Base-by-base conservation (phyloP, 2,797 vertebrate species). In the Sebastes variabilis region DNA sequence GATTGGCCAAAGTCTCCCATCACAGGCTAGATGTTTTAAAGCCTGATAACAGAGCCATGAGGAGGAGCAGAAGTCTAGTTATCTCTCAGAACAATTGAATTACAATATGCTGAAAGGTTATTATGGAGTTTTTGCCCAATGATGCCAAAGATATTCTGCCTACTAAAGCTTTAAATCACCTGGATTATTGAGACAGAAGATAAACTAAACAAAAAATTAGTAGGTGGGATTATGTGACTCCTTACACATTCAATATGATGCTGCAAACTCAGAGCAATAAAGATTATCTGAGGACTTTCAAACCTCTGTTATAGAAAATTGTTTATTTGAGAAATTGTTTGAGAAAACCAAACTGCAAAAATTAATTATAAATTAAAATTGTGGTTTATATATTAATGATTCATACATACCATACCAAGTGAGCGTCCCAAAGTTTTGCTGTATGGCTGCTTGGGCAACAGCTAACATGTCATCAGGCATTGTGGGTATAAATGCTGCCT, bases 401-500 rank as follows among this genome's bases (percentile, higher is more conserved):
- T 29, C 74, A 61, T 81, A 97, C 97, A 96, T 94, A 98, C 97
- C 77, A 79, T 97, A 98, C 97, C 97, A 98, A 0, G 0, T 69
- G 71, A 96, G n/a, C 0, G 0, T 0, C 0, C 4, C 1, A 56
- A 1, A 0, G 2, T 25, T 0, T 76, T 83, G 59, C 25, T 61
- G 27, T 72, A 92, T 1, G 2, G 49, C 91, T 38, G 25, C 0
- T 91, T 70, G 90, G 0, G 95, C 97, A 68, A 96, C 88, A 56
- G 55, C 81, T 56, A 87, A 67, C 80, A 97, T 61, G 72, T 98
- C 97, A 88, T 98, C 97, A 0, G 97, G 97, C 97, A 98, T 98
- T 0, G 97, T 97, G 10, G 97, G 97, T 73, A 98, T 92, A 68
- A 96, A 98, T 0, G 97, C 93, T 1, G 1, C 13, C 97, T 98